A percentile compares a stretch with the other conserved stretches of the same genome.
phyloP scores from a whole-genome alignment of 2,797 vertebrate species.

The Arnoldichthys spilopterus region DNA sequence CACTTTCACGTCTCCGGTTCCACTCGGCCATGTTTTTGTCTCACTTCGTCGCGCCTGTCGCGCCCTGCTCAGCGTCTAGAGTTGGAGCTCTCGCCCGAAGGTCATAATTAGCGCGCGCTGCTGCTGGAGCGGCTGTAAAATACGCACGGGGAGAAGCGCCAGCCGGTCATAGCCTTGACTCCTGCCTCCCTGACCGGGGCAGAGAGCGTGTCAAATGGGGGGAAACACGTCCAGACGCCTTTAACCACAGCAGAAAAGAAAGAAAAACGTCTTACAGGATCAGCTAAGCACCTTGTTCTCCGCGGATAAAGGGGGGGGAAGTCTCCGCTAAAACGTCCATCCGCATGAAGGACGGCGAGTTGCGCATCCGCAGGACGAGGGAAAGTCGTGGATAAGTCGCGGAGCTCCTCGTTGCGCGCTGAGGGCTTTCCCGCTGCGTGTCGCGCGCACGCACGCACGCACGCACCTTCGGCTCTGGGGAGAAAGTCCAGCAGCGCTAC shows the following conservation, averaged over 20 bases:
- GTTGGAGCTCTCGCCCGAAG: not conserved
- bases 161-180: conserved; percentile 38
- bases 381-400: not conserved
- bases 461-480: conserved; percentile 33
- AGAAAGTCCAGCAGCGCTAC: conserved; percentile 54
- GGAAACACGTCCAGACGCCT: not conserved
- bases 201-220: not conserved
- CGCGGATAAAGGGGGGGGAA: conserved; percentile 15
- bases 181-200: not conserved
- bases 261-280: not conserved
- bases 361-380: conserved; percentile 8
- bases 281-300: not conserved
- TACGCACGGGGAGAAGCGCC: not conserved
- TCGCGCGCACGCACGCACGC: conserved; percentile 39
- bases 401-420: not conserved
- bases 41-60: too few relatives aligned
- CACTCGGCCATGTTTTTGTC: conserved; percentile 41
- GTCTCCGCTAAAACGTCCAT: conserved; percentile 45
- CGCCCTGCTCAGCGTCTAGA: not conserved
- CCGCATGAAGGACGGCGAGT: not conserved
- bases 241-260: too few relatives aligned
- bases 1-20: conserved; percentile 40
- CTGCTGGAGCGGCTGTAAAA: not conserved
- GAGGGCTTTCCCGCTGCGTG: conserved; percentile 26
- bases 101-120: not conserved